Evolutionary conservation across 2,113 vertebrate species (phyloP).

Genomic region (Chinchilla lanigera): DNA sequence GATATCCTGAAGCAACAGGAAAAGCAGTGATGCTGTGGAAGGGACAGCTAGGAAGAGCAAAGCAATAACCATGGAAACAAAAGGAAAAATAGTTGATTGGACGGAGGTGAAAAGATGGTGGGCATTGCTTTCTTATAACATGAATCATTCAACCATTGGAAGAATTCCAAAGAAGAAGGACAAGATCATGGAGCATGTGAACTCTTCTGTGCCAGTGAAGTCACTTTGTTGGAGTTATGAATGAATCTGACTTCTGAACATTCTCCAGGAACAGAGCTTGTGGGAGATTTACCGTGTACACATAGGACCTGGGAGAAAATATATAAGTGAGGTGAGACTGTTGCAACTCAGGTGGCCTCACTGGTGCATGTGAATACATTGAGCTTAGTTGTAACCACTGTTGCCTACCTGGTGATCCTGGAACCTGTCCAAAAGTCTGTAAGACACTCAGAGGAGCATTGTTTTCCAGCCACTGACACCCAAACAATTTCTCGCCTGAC

Average conservation of each 20-base stretch:
- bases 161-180: not conserved
- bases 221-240: not conserved
- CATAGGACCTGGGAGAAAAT: not conserved
- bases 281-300: not conserved
- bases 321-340: not conserved
- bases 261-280: not conserved
- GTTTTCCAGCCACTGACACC: not conserved
- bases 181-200: not conserved
- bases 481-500: not conserved
- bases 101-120: not conserved
- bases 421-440: not conserved
- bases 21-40: not conserved
- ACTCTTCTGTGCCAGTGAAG: not conserved
- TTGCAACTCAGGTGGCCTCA: not conserved
- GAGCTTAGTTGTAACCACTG: not conserved
- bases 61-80: not conserved
- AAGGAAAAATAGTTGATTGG: not conserved
- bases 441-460: not conserved
- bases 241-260: not conserved
- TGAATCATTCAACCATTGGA: not conserved
- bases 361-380: not conserved
- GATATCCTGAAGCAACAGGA: not conserved
- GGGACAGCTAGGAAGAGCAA: not conserved
- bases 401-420: not conserved
- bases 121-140: not conserved